Percentiles rank a stretch among this genome's conserved stretches.
phyloP scores from a whole-genome alignment of 1,140 invertebrate species.

The Aculops lycopersici region DNA sequence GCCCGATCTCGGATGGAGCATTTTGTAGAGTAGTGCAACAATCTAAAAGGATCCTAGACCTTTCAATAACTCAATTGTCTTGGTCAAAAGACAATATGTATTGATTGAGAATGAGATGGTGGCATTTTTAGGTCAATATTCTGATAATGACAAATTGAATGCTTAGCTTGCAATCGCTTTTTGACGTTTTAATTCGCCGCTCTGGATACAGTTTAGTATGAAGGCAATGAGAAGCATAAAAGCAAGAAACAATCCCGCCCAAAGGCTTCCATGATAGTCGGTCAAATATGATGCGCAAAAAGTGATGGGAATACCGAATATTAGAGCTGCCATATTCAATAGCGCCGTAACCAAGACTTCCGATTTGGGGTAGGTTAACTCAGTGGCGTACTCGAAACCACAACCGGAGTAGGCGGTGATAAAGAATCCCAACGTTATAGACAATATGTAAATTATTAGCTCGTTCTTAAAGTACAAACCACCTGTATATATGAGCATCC shows the following conservation, averaged over 20 bases:
- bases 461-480: too few relatives aligned
- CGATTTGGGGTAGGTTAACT: slow-evolving; percentile 21
- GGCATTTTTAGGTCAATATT: too few relatives aligned
- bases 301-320: slow-evolving; percentile 12
- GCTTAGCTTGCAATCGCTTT: too few relatives aligned
- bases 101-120: too few relatives aligned
- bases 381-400: slow-evolving; percentile 25
- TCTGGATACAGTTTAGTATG: slow-evolving; percentile 20
- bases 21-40: too few relatives aligned
- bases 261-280: slow-evolving; percentile 4
- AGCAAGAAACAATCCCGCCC: slow-evolving; percentile 7
- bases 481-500: too few relatives aligned
- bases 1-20: too few relatives aligned
- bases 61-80: too few relatives aligned
- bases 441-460: slow-evolving; percentile 19
- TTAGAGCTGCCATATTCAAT: slow-evolving; percentile 41
- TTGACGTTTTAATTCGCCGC: slow-evolving; percentile 36
- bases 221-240: slow-evolving; percentile 7
- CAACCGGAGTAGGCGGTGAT: slow-evolving; percentile 26
- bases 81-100: too few relatives aligned
- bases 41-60: too few relatives aligned
- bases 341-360: slow-evolving; percentile 48
- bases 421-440: slow-evolving; percentile 21
- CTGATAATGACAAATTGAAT: too few relatives aligned
- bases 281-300: slow-evolving; percentile 7